Evolutionary conservation across 2,113 vertebrate species (phyloP).

Genomic region (Raja brachyura): DNA sequence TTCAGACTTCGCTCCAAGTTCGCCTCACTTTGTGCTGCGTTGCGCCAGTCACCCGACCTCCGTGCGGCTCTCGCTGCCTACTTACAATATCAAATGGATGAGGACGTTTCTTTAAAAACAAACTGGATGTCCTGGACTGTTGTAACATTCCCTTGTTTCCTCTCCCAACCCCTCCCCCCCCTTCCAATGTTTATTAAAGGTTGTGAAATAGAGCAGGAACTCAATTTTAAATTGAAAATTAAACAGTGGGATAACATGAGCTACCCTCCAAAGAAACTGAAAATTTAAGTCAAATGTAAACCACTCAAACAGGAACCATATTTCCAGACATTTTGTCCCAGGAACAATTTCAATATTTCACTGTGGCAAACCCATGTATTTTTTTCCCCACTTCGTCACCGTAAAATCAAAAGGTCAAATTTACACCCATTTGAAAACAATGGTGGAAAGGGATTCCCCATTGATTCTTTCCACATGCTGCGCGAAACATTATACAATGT

Average conservation of each 20-base stretch:
- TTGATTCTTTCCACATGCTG: background rate
- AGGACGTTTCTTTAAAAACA: too few relatives aligned
- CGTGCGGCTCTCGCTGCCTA: too few relatives aligned
- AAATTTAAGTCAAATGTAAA: background rate
- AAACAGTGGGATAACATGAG: too few relatives aligned
- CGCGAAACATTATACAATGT: background rate
- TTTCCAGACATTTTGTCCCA: background rate
- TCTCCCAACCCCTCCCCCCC: too few relatives aligned
- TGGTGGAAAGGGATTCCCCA: background rate
- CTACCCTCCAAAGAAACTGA: background rate
- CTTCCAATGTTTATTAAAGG: too few relatives aligned
- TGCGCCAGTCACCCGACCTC: too few relatives aligned
- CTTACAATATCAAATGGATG: too few relatives aligned
- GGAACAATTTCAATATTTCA: background rate
- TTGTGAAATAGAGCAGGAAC: background rate
- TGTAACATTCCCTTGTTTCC: too few relatives aligned
- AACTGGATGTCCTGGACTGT: too few relatives aligned
- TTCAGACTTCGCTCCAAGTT: too few relatives aligned
- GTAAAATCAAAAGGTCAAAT: background rate
- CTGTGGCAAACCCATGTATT: background rate
- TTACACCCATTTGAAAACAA: background rate
- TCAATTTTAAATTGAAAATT: background rate
- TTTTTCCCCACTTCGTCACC: background rate
- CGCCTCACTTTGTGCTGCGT: too few relatives aligned
- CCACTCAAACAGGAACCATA: background rate